Percentiles rank a stretch among this genome's conserved stretches.
These are phyloP conservation scores for Lasioglossum marginatum DNA, from an alignment of 2,888 invertebrate species.

Conservation along the genomic window DNA sequence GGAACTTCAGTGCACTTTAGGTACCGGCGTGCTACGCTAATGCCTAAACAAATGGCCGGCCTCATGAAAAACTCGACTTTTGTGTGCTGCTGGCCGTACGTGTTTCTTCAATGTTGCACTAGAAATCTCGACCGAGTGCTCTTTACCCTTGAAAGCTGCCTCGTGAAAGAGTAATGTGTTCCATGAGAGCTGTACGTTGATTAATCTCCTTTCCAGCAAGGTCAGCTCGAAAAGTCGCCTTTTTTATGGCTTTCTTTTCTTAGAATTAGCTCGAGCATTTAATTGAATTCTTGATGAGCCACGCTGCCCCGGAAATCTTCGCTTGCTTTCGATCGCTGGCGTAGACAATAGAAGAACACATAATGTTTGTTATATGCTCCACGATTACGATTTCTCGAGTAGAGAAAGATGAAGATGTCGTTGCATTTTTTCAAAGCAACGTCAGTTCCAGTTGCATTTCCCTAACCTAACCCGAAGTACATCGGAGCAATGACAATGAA, in stretches of 20 bases:
- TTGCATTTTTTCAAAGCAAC: too few relatives aligned
- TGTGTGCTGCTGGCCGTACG: constrained; percentile 17
- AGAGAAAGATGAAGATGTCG: too few relatives aligned
- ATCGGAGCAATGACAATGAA: neutral
- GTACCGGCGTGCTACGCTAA: constrained; percentile 47
- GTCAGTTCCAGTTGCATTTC: neutral
- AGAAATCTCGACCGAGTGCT: constrained; percentile 46
- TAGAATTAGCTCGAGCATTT: constrained; percentile 43
- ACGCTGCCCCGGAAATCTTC: neutral
- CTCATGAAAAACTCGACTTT: constrained; percentile 51
- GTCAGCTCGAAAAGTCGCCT: constrained; percentile 30
- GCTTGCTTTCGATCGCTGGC: neutral
- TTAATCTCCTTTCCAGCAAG: constrained; percentile 45
- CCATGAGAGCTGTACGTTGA: constrained; percentile 37
- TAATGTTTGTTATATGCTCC: neutral
- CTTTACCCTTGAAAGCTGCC: constrained; percentile 48
- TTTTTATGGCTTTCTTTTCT: constrained; percentile 28
- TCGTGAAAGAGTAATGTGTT: constrained; percentile 51
- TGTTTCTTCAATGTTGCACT: constrained; percentile 38
- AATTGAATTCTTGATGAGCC: constrained; percentile 55
- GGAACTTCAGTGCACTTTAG: constrained; percentile 41
- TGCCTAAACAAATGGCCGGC: constrained; percentile 60
- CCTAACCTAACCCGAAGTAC: neutral
- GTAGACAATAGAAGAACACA: neutral
- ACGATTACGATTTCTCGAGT: neutral